Conservation (phyloP, 2,797 vertebrate species). For the Sibirionetta formosa region DNA sequence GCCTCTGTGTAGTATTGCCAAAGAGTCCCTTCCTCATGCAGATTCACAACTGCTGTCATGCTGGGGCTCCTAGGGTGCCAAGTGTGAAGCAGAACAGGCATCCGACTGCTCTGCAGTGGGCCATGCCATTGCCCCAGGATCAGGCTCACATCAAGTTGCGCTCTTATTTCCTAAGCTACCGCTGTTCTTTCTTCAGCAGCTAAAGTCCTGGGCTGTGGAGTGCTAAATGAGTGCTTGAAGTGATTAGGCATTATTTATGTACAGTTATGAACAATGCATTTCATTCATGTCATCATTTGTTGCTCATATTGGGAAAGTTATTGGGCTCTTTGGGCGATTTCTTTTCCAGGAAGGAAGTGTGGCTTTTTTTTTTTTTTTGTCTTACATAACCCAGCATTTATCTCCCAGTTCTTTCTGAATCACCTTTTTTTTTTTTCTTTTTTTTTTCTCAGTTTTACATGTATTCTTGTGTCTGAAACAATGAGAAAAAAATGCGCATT, state of each 20-base stretch:
- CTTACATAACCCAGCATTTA: slow-evolving; percentile 47
- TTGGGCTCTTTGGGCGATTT: slow-evolving; percentile 2
- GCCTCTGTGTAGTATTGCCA: background rate
- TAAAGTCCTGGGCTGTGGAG: background rate
- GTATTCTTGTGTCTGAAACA: slow-evolving; percentile 29
- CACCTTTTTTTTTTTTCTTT: background rate
- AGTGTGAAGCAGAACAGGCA: background rate
- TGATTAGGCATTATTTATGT: slow-evolving; percentile 31
- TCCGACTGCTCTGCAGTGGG: background rate
- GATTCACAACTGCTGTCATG: rapidly evolving
- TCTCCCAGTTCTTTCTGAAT: slow-evolving; percentile 38
- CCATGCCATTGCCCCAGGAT: background rate
- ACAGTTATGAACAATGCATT: slow-evolving; percentile 36
- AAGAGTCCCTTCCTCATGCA: background rate
- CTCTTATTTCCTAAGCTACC: background rate
- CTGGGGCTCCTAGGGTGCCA: background rate
- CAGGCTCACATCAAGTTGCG: background rate
- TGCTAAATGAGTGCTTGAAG: background rate
- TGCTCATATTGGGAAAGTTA: slow-evolving; percentile 34
- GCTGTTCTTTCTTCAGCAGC: background rate
- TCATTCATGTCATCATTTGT: slow-evolving; percentile 54
- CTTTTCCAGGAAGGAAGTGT: slow-evolving; percentile 42
- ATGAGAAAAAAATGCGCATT: slow-evolving; percentile 25
- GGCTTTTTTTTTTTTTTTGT: background rate
- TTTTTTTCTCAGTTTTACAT: slow-evolving; percentile 34